Conservation (phyloP, 2,797 vertebrate species). For the Cossypha heuglini region DNA sequence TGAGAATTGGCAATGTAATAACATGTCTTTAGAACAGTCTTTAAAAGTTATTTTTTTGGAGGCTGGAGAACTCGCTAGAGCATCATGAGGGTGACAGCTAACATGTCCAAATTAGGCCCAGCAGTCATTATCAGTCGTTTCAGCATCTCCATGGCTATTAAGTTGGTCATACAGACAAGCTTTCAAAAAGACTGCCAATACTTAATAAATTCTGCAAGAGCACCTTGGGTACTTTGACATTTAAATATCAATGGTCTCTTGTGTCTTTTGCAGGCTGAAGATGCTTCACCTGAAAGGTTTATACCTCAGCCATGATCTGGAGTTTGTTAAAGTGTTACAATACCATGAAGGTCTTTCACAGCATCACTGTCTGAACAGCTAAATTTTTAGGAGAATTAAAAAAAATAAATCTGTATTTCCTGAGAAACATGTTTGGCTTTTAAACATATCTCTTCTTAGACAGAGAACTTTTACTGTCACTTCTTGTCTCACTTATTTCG, state of each 20-base stretch:
- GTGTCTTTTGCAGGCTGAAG: conserved; percentile 36
- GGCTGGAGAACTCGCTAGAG: background rate
- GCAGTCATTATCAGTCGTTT: background rate
- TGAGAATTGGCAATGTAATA: background rate
- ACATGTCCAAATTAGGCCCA: background rate
- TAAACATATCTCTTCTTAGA: background rate
- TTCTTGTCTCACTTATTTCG: background rate
- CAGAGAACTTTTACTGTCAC: background rate
- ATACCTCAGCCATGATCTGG: background rate
- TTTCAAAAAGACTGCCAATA: background rate
- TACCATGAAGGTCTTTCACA: conserved; percentile 31
- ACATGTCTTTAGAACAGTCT: background rate
- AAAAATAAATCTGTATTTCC: background rate
- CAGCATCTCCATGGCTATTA: background rate
- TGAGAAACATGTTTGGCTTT: background rate
- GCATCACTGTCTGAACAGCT: background rate
- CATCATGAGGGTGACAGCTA: background rate
- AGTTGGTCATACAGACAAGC: background rate
- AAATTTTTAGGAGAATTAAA: conserved; percentile 12
- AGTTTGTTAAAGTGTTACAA: conserved; percentile 42
- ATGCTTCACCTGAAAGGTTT: conserved; percentile 59
- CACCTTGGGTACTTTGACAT: background rate
- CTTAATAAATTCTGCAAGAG: background rate
- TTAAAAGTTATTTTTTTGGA: background rate
- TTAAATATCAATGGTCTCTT: background rate